Base-by-base conservation (phyloP, 1,140 invertebrate species). In the Octopus sinensis region DNA sequence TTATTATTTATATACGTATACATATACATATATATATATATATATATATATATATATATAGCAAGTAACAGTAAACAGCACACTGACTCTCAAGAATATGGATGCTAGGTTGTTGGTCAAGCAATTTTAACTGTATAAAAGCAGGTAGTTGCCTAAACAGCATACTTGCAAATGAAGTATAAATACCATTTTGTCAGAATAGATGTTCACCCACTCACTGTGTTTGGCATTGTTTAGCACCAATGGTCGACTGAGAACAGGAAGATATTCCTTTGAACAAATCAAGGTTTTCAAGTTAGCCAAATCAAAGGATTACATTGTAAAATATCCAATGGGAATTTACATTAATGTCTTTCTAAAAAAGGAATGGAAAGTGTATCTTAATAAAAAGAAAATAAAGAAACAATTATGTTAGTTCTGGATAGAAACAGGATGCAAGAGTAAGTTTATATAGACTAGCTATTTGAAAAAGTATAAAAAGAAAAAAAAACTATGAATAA, bases 181-280 rank as follows among this genome's bases (percentile, higher is more conserved):
- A 77, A 51, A 84, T 87, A 88, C 87, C 86, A 86, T 82, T 82
- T 84, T 83, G 84, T 90, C 87, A 79, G 82, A 82, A 83, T 89
- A 88, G 78, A 89, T 86, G 86, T 88, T 89, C 80, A 86, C 86
- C 88, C 88, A 90, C 82, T 87, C 85, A 82, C 85, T 88, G 71
- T 82, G 82, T 82, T 88, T 87, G 82, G 83, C 83, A 83, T 89
- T 86, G 79, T 86, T 82, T 80, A 89, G 84, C 79, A 87, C 88
- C 84, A 86, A 83, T 12, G 89, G 88, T 79, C 87, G 82, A 82
- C 86, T 86, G 62, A 88, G 83, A 76, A 89, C 88, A 81, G 89
- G 88, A 43, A 89, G 86, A 85, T 89, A 89, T 82, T 90, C 89
- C 89, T 90, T 89, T 23, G 85, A 86, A 86, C 81, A 85, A 82